These are phyloP conservation scores for Drosophila busckii DNA, from an alignment of 1,140 invertebrate genomes.

Conservation along the genomic window DNA sequence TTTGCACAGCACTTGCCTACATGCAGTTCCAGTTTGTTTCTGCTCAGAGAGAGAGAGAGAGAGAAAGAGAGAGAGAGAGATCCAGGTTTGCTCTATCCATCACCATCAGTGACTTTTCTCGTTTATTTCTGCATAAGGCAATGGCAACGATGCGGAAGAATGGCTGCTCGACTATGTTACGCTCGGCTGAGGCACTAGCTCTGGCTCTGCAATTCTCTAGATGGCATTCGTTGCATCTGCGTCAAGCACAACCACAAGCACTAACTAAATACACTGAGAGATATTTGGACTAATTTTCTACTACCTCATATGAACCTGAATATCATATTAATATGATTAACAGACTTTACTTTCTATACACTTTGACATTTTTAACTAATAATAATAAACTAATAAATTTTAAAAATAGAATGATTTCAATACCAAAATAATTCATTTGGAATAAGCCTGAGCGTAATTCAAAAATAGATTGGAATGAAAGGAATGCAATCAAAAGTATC, in stretches of 20 bases:
- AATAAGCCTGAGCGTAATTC: no score
- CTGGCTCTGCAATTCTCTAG: slow-evolving; percentile 20
- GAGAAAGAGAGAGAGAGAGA: slow-evolving; percentile 12
- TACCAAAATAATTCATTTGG: no score
- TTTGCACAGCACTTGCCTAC: slow-evolving; percentile 69
- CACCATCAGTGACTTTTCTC: slow-evolving; percentile 40
- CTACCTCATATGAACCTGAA: no score
- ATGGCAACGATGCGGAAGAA: slow-evolving; percentile 71
- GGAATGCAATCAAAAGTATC: no score
- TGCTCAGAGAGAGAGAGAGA: not conserved
- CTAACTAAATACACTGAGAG: slow-evolving; percentile 23
- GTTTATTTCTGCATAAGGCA: slow-evolving; percentile 65
- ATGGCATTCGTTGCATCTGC: slow-evolving; percentile 41
- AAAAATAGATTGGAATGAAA: no score
- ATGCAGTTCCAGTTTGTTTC: slow-evolving; percentile 23
- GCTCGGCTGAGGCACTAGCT: slow-evolving; percentile 24
- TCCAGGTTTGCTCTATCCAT: slow-evolving; percentile 2
- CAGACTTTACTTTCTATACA: no score
- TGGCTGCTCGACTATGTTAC: slow-evolving; percentile 39
- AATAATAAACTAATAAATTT: no score
- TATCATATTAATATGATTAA: no score
- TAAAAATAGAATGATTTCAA: no score
- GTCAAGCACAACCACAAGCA: slow-evolving; percentile 16
- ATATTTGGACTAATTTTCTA: no score
- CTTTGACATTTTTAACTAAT: no score